Base-by-base conservation (phyloP, 2,797 vertebrate genomes). In the Spinibarbus caldwelli region DNA sequence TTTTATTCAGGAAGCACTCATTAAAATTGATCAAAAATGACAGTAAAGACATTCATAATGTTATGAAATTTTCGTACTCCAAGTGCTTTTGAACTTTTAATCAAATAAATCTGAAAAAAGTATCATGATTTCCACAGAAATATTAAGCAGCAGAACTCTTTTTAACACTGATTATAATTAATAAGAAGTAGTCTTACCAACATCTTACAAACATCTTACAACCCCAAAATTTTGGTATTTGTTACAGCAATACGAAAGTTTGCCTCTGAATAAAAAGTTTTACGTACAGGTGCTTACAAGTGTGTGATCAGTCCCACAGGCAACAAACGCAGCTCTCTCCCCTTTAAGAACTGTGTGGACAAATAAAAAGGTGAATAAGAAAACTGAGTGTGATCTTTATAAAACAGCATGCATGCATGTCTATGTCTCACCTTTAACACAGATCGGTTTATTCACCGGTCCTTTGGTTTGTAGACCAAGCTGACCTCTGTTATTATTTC, bases 281-380 rank as follows among this genome's bases (percentile, higher is more conserved):
- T 26, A 85, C 93, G 92, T 95, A 97, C 97, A 95, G 94, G 97
- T 98, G 93, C 91, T 97, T 91, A 97, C 88, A 67, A 98, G 91
- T 45, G 97, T 97, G 91, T 98, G 97, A 89, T 96, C 96, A 91
- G 93, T 95, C 88, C 97, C 97, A 93, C 97, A 98, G 76, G 96
- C 97, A 86, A 93, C 96, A 88, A 96, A 89, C 91, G 95, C 96
- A 87, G 96, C 92, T 91, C 95, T 96, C 92, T 97, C 95, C 77
- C 93, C 92, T 92, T 97, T 97, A 92, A 98, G 94, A 90, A 93
- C 97, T 97, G 92, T 73, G 92, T 67, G 7, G 91, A 90, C 85
- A 47, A 77, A 34, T 36, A n/a, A 38, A 6, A 59, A 41, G 23
- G 15, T 17, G 31, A 23, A 8, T 68, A 26, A 19, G 17, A 43